Evolutionary conservation across 2,797 vertebrate genomes (phyloP).

Genomic region (Liparis tanakae): DNA sequence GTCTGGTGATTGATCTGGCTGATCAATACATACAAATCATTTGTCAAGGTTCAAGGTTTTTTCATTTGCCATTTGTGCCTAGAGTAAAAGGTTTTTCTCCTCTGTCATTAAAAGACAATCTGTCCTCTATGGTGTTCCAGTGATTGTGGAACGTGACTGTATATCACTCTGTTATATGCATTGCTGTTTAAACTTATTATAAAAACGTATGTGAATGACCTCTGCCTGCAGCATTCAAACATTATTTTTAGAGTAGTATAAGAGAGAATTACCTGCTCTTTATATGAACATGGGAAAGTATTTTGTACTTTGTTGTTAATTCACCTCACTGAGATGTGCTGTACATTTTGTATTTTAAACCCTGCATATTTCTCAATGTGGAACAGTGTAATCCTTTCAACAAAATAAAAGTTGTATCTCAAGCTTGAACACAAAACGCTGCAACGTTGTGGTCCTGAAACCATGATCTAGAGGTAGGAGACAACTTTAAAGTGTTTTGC

Average conservation of each 20-base stretch:
- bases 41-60: not conserved
- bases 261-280: slow-evolving; percentile 80
- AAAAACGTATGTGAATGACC: slow-evolving; percentile 81
- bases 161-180: slow-evolving; percentile 86
- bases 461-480: slow-evolving; percentile 87
- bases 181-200: slow-evolving; percentile 83
- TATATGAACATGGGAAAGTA: slow-evolving; percentile 81
- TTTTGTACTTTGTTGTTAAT: slow-evolving; percentile 86
- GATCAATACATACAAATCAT: not conserved
- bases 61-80: too few species aligned
- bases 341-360: slow-evolving; percentile 86
- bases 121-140: slow-evolving; percentile 85
- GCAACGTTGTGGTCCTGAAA: slow-evolving; percentile 84
- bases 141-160: slow-evolving; percentile 86
- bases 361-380: slow-evolving; percentile 84
- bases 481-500: slow-evolving; percentile 88
- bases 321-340: slow-evolving; percentile 81
- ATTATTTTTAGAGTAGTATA: slow-evolving; percentile 87
- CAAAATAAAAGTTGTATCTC: slow-evolving; percentile 70
- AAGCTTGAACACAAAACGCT: slow-evolving; percentile 83
- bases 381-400: slow-evolving; percentile 81
- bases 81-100: slow-evolving; percentile 76
- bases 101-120: slow-evolving; percentile 85
- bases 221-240: slow-evolving; percentile 84
- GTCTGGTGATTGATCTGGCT: not conserved